Percentiles rank a stretch among this genome's conserved stretches.
These are phyloP conservation scores for Ormia ochracea DNA, from an alignment of 2,888 invertebrate genomes.

Conservation along the genomic window DNA sequence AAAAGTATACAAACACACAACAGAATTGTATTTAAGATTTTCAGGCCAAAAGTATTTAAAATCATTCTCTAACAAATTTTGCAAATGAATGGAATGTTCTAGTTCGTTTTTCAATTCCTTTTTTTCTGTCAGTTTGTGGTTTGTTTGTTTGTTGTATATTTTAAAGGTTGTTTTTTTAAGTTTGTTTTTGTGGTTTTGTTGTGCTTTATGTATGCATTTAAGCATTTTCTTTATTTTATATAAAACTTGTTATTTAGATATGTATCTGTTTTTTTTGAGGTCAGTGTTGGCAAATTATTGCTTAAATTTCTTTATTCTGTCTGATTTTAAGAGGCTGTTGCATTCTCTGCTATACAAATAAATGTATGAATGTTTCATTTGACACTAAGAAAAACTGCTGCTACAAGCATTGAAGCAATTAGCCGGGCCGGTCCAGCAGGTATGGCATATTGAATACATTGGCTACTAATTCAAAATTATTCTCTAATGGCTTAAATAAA, in stretches of 20 bases:
- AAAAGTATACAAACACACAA: too few species aligned
- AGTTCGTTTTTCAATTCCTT: not conserved
- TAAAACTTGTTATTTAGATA: not conserved
- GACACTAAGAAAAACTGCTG: too few species aligned
- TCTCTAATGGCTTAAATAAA: too few species aligned
- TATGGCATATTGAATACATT: too few species aligned
- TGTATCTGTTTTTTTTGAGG: not conserved
- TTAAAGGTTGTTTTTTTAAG: not conserved
- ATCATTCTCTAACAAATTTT: not conserved
- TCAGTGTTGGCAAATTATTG: too few species aligned
- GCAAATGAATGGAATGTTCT: slow-evolving; percentile 49
- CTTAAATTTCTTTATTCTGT: too few species aligned
- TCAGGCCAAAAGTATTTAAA: not conserved
- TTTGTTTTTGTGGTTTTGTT: slow-evolving; percentile 52
- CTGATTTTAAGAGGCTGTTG: too few species aligned
- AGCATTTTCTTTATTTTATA: not conserved
- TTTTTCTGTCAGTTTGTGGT: not conserved
- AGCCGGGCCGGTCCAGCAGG: too few species aligned
- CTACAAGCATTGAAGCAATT: too few species aligned
- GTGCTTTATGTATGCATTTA: slow-evolving; percentile 23
- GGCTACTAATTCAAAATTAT: too few species aligned
- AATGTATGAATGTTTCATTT: too few species aligned
- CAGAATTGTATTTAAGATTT: not conserved
- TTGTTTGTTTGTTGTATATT: slow-evolving; percentile 23
- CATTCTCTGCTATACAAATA: too few species aligned